Evolutionary conservation across 2,888 invertebrate genomes (phyloP), one percentile per base, ranked within the genome.

Genomic region (Limulus polyphemus): DNA sequence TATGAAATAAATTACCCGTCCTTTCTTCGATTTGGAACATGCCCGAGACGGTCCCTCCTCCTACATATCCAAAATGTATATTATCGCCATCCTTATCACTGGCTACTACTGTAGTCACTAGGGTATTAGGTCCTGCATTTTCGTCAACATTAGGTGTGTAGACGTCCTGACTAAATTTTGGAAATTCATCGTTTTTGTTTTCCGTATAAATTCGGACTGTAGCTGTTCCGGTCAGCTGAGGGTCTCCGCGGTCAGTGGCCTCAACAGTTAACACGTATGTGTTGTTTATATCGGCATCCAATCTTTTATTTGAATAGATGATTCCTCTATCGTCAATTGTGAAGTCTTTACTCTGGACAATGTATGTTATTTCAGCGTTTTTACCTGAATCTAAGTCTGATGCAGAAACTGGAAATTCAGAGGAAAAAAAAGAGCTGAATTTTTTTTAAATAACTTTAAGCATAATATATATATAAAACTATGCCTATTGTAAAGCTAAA

Each of bases 61-160:
- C 90, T 56, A 91, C 91, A 68, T 81, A 81, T 57, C 88, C 89
- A 74, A 92, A 95, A 60, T 90, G 82, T 9, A 97, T 93, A 77
- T 92, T 93, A 75, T 97, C 95, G 12, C 97, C 95, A 76, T 97
- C 95, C 77, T 94, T 94, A 75, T 97, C 97, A 11, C 92, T 92
- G 1, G 97, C 95, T 1, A 97, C 94, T 0, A 97, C 92, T 0
- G 95, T 95, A 10, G 95, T 95, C 0, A 97, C 94, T 57, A 95
- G 80, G 10, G 94, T 94, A 73, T 92, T 93, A 0, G 93, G 90
- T 0, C 93, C 93, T 12, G 93, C 93, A 76, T 93, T 93, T 77
- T 94, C 94, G 75, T 93, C 93, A 0, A 94, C 93, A 77, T 93
- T 94, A 0, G 94, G 93, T 2, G 93, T 93, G 77, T 94, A 94